Evolutionary conservation across 2,888 invertebrate genomes (phyloP).

Genomic region (Myopa tessellatipennis): DNA sequence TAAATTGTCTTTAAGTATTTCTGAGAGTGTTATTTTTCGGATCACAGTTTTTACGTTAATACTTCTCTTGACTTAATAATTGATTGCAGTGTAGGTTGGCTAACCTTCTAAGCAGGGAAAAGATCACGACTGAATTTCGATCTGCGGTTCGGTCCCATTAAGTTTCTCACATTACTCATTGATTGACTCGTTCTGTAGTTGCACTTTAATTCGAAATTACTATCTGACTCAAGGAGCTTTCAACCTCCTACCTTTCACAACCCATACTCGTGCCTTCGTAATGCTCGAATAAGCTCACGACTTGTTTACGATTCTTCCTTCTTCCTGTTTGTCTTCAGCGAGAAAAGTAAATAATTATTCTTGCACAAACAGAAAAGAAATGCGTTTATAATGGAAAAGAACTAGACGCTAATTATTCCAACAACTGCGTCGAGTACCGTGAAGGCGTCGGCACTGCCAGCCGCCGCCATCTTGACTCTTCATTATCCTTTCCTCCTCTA

Average conservation of each 20-base stretch:
- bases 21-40: not conserved
- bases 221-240: not conserved
- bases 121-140: too few species aligned
- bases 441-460: not conserved
- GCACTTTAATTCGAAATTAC: not conserved
- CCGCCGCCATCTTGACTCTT: conserved; percentile 1
- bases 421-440: not conserved
- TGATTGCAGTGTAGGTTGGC: too few species aligned
- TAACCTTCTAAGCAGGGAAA: too few species aligned
- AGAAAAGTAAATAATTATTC: conserved; percentile 21
- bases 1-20: too few species aligned
- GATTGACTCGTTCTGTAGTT: not conserved
- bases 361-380: conserved; percentile 23
- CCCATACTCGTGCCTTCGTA: not conserved
- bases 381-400: conserved; percentile 26
- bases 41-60: too few species aligned
- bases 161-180: not conserved
- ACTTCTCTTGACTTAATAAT: not conserved
- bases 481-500: not conserved
- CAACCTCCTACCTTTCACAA: not conserved
- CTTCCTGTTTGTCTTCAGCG: not conserved
- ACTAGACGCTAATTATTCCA: conserved; percentile 22
- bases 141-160: too few species aligned
- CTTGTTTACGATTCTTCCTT: not conserved
- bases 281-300: not conserved